Evolutionary conservation across 1,140 invertebrate species (phyloP), one percentile per base, ranked within the genome.

Genomic region (Drosophila arizonae): DNA sequence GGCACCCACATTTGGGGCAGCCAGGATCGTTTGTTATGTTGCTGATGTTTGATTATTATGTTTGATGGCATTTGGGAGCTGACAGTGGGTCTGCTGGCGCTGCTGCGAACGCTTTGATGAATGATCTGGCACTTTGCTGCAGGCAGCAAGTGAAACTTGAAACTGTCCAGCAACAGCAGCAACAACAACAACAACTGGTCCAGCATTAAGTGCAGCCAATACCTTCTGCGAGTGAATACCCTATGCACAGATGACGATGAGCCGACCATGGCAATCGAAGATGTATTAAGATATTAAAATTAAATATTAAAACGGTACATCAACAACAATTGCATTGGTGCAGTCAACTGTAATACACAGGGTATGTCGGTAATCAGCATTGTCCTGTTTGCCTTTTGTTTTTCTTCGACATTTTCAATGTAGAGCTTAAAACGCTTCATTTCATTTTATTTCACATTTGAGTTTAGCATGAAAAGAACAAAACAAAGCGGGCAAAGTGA

Each of bases 21-120:
- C 84, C 50, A 21, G 72, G 68, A 81, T 88, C 85, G 85, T 88
- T 88, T 88, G 84, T 88, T 88, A 88, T 88, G 85, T 78, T 84
- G 77, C 79, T 88, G 84, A 88, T 88, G 84, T 88, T 88, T 88
- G 84, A 88, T 88, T 88, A 88, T 88, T 88, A 88, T 88, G 85
- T 88, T 88, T 88, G 84, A 88, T 88, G 84, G 84, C 79, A 80
- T 79, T 84, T 61, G 66, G 63, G 65, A 76, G 75, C 68, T 73
- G 76, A 67, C 36, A 56, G 50, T 26, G 65, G 21, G 36, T 36
- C 24, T 30, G 60, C 60, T 24, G 39, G 6, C 39, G 48, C 51
- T 46, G 43, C 17, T 43, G 39, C 45, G 45, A 57, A 63, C 54
- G 69, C 72, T 88, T 87, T 88, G 82, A 87, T 87, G 84, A 87